A percentile compares a stretch with the other conserved stretches of the same genome.
Conservation (phyloP, 2,113 vertebrate species). For the Paraplagusia blochii region DNA sequence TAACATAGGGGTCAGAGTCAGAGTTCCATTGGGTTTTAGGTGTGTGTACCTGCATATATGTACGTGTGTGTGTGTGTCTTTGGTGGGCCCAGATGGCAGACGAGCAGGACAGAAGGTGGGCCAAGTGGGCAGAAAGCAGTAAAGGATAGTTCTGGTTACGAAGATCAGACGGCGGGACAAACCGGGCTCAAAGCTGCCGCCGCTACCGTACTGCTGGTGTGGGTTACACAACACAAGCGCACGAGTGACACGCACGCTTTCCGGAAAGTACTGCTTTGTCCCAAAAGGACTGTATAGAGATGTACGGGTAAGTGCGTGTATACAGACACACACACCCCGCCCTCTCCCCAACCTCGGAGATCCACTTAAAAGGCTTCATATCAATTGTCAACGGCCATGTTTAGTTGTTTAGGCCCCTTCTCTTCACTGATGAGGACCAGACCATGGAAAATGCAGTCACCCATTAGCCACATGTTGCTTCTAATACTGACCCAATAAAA, state of each 20-base stretch:
- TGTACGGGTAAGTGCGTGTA: slow-evolving; percentile 1
- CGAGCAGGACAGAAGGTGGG: slow-evolving; percentile 47
- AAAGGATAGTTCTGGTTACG: slow-evolving; percentile 70
- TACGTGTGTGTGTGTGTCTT: slow-evolving; percentile 23
- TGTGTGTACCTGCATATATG: background rate
- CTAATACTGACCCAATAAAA: slow-evolving; percentile 72
- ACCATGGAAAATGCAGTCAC: slow-evolving; percentile 61
- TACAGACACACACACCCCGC: slow-evolving; percentile 16
- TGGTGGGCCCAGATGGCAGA: slow-evolving; percentile 68
- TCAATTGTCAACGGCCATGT: slow-evolving; percentile 67
- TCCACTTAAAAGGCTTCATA: slow-evolving; percentile 63
- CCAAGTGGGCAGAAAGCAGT: slow-evolving; percentile 64
- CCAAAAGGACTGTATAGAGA: slow-evolving; percentile 25
- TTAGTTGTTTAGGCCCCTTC: slow-evolving; percentile 62
- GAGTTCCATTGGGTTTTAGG: slow-evolving; percentile 5
- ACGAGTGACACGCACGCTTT: slow-evolving; percentile 42
- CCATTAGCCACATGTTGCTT: slow-evolving; percentile 72
- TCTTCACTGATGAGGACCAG: slow-evolving; percentile 64
- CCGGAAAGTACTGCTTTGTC: slow-evolving; percentile 10
- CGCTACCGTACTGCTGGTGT: slow-evolving; percentile 58
- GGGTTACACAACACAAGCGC: slow-evolving; percentile 54
- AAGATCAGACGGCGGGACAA: slow-evolving; percentile 57
- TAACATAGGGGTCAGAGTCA: no score
- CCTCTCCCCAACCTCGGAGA: slow-evolving; percentile 36
- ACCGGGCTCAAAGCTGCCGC: slow-evolving; percentile 58